Evolutionary conservation across 2,888 invertebrate genomes (phyloP).

Genomic region (Sepioteuthis lessoniana): DNA sequence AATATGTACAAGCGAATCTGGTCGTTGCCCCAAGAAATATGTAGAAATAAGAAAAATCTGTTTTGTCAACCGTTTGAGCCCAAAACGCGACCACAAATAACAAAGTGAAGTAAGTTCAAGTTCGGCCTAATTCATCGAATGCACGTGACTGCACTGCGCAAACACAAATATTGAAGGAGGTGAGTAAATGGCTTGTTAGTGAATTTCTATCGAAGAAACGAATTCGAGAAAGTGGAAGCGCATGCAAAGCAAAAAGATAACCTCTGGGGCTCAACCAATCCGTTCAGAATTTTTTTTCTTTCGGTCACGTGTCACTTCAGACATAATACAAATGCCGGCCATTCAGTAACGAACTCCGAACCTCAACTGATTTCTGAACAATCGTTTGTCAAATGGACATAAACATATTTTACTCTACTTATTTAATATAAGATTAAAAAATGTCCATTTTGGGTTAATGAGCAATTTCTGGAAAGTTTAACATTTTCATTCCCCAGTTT

Average conservation of each 20-base stretch:
- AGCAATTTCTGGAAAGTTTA: too few species aligned
- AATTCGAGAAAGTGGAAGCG: background rate
- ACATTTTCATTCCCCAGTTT: too few species aligned
- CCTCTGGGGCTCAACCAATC: background rate
- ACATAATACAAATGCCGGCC: background rate
- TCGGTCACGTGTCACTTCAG: background rate
- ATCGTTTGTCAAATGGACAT: background rate
- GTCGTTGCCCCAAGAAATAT: too few species aligned
- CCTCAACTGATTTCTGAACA: background rate
- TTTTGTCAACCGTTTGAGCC: background rate
- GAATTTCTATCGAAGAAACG: background rate
- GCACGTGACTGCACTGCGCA: too few species aligned
- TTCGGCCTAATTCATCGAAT: too few species aligned
- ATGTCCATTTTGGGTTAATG: too few species aligned
- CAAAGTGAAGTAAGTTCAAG: background rate
- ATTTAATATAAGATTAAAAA: background rate
- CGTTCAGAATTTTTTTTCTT: background rate
- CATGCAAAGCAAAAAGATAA: background rate
- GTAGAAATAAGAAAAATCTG: background rate
- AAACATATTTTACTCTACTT: background rate
- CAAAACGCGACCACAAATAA: background rate
- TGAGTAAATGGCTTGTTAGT: background rate
- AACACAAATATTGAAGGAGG: too few species aligned
- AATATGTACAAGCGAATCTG: too few species aligned
- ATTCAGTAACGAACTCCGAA: background rate